Base-by-base conservation (phyloP, 1,140 invertebrate genomes). In the Harpegnathos saltator region DNA sequence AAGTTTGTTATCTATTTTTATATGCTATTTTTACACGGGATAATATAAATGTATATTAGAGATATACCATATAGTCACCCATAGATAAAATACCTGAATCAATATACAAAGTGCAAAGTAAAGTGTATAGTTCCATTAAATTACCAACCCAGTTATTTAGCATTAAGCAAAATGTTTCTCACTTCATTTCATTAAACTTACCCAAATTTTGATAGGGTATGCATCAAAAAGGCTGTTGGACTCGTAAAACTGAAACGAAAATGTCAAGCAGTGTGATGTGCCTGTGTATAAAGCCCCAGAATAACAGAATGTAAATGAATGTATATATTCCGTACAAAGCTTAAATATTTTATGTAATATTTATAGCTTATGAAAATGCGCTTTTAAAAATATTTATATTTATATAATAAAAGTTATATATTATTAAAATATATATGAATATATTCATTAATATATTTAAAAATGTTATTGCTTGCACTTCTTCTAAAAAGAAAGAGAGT, bases 181-280 rank as follows among this genome's bases (percentile, higher is more conserved):
- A 84, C 82, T 38, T 63, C 80, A 83, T 68, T 86, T 89, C 73
- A 91, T 93, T 92, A 93, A 93, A 96, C 96, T 96, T 96, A 97
- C 96, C 96, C 96, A 94, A 96, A 96, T 94, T 95, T 95, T 94
- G 96, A 96, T 95, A 96, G 95, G 92, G 95, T 96, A 95, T 96
- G 95, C 95, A 95, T 95, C 95, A 96, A 95, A 96, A 96, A 96
- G 95, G 95, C 94, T 95, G 95, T 95, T 93, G 96, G 95, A 94
- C 95, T 96, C 94, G 95, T 95, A 95, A 94, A 93, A 93, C 95
- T 96, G 96, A 95, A 96, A 95, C 95, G 95, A 96, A 95, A 95
- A 93, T 93, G 91, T 95, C 89, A 92, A 93, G 91, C 91, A 90
- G 87, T 91, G 90, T 93, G 90, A 91, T 92, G 91, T 92, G 87